Base-by-base conservation (phyloP, 2,888 invertebrate species). In the Parasteatoda lunata region DNA sequence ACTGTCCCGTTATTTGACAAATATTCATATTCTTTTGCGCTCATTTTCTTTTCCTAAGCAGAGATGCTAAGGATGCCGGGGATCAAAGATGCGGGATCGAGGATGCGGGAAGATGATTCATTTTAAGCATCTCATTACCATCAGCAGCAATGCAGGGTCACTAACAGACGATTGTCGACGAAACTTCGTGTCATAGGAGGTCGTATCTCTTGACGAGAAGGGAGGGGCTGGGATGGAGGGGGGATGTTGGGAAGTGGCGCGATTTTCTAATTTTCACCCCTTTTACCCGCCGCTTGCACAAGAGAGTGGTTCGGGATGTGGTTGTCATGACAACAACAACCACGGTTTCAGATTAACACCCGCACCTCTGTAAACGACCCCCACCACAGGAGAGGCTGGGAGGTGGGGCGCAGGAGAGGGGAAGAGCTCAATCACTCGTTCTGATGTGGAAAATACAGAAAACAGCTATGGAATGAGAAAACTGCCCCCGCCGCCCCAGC, bases 301-400 rank as follows among this genome's bases (percentile, higher is more conserved):
- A 9, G 11, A 59, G 59, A 9, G 59, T 59, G 11, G 11, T 5
- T 9, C 68, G 45, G 68, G 68, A 54, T 13, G 59, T 51, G 65
- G 77, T 78, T 59, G 54, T 69, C 48, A 78, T 78, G 77, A 47
- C 13, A 69, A 78, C 77, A 13, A 49, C 77, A 77, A 66, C 77
- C 77, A 77, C 65, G 77, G 77, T 77, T 77, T 77, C 64, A 77
- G 77, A 77, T 77, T 77, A 77, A 77, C 77, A 77, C 77, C 77
- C 77, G 51, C 30, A 59, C 65, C 51, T 15, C 47, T n/a, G 75
- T 59, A n/a, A 7, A 48, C 48, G 70, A 54, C 52, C 59, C 59
- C 52, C 73, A 30, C 73, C 45, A 8, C 54, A 15, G 15, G 54
- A 54, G 11, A 54, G 45, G 48, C 9, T 5, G 30, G 54, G 48